phyloP scores from a whole-genome alignment of 2,888 invertebrate genomes.

The Eristalinus sepulchralis region DNA sequence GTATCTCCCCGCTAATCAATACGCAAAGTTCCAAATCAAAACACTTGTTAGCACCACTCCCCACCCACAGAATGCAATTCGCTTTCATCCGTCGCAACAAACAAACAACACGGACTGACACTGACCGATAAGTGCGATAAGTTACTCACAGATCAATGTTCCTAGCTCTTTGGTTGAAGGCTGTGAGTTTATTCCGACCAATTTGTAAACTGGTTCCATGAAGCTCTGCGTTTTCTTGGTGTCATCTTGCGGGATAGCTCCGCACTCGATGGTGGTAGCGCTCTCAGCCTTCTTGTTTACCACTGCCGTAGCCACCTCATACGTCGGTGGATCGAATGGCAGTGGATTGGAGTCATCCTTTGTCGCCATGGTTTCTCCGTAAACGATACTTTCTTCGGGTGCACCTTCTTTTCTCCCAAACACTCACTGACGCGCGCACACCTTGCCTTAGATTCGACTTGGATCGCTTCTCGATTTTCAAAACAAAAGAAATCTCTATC shows the following conservation, averaged over 20 bases:
- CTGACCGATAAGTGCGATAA: background rate
- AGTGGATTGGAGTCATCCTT: constrained; percentile 41
- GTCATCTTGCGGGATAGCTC: constrained; percentile 19
- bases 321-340: constrained; percentile 50
- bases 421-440: constrained; percentile 15
- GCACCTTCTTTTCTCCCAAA: background rate
- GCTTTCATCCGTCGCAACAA: background rate
- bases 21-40: background rate
- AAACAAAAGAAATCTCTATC: constrained; percentile 35
- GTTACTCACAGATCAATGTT: constrained; percentile 65
- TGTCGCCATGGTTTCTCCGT: constrained; percentile 28
- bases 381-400: constrained; percentile 3
- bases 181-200: constrained; percentile 63
- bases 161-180: constrained; percentile 63
- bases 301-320: constrained; percentile 48
- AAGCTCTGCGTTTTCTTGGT: constrained; percentile 54
- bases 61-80: background rate
- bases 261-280: constrained; percentile 51
- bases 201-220: constrained; percentile 68
- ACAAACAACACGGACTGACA: background rate
- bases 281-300: constrained; percentile 30
- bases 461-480: constrained; percentile 40
- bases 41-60: background rate
- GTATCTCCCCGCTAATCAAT: background rate
- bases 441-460: constrained; percentile 61